Evolutionary conservation across 2,113 vertebrate species (phyloP), one percentile per base, ranked within the genome.

Genomic region (Phocoena phocoena): DNA sequence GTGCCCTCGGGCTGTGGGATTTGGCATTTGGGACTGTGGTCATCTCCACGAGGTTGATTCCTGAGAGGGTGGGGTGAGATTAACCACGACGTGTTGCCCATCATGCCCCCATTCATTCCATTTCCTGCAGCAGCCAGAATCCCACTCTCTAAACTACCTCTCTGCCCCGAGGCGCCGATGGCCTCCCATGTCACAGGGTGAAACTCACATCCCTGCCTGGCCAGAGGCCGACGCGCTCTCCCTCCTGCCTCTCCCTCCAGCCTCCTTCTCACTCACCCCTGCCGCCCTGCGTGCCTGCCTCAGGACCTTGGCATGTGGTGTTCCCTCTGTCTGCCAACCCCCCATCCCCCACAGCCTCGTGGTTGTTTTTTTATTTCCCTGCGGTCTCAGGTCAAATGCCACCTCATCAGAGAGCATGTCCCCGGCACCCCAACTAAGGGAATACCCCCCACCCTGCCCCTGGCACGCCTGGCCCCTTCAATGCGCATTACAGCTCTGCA

Each of bases 401-500:
- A 31, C 8, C 53, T 5, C 44, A 21, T 44, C 44, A 63, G 53
- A 21, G 21, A n/a, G 38, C 38, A 20, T 2, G 17, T 65, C 53
- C n/a, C n/a, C 6, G 25, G n/a, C 1, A 0, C 9, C 12, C 0
- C 10, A 33, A 26, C 38, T 33, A 20, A 50, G 50, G 21, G 71
- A 36, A 53, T 7, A 13, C 1, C 6, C 67, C 17, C 13, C 14
- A 17, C 18, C 20, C 20, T 7, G 0, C 23, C 55, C 67, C n/a
- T 21, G 10, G 26, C 11, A 13, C 14, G 17, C 28, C 18, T 11
- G 0, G 5, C 3, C 2, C 36, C 26, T 73, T 41, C n/a, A 1
- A 2, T 31, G 17, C 2, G 0, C 17, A 25, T 3, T 25, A 6
- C 9, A 18, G 36, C 21, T 53, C 4, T 0, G 20, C 8, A 0